phyloP scores from a whole-genome alignment of 2,888 invertebrate species.

The Ceraclea dissimilis region DNA sequence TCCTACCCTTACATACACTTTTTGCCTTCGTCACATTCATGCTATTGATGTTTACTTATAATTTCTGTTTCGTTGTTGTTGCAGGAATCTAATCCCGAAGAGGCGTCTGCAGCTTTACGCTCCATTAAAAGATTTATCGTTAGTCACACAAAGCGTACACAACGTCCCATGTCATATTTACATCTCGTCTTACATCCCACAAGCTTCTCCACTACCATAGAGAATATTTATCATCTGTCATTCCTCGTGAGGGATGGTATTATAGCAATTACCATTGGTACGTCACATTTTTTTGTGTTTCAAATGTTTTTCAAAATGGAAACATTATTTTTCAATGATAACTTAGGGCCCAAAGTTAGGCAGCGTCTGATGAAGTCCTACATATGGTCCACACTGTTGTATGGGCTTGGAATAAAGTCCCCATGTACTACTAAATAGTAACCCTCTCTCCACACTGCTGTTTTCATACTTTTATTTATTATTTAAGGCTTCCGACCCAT shows the following conservation, averaged over 20 bases:
- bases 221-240: conserved; percentile 58
- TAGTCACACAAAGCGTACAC: background rate
- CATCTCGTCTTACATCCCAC: conserved; percentile 48
- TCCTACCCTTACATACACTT: too few relatives aligned
- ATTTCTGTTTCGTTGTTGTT: too few relatives aligned
- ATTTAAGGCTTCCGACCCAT: too few relatives aligned
- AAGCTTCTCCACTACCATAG: conserved; percentile 52
- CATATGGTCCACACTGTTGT: too few relatives aligned
- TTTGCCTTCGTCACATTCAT: too few relatives aligned
- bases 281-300: too few relatives aligned
- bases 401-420: background rate
- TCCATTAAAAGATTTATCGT: background rate
- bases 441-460: too few relatives aligned
- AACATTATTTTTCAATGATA: background rate
- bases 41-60: too few relatives aligned
- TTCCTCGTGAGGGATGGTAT: conserved; percentile 53
- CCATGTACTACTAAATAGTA: too few relatives aligned
- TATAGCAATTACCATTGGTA: conserved; percentile 44
- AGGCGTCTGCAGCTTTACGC: background rate
- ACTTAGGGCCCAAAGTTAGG: background rate
- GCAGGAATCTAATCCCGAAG: background rate
- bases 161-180: background rate
- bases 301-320: too few relatives aligned
- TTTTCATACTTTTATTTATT: background rate
- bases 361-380: too few relatives aligned